phyloP scores from a whole-genome alignment of 2,888 invertebrate genomes.

The Timandra comae region DNA sequence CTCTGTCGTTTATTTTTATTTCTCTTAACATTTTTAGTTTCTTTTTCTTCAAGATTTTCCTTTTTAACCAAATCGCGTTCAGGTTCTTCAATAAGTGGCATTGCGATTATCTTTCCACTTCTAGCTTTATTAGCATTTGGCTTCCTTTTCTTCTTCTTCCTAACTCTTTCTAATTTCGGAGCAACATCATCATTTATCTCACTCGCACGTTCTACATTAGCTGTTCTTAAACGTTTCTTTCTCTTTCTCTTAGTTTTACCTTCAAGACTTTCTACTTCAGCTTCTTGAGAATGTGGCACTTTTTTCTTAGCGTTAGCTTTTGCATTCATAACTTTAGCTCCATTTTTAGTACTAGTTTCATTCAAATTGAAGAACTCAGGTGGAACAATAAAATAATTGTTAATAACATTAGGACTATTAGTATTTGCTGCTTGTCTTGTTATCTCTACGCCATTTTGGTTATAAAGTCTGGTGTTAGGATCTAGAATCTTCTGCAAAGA shows the following conservation, averaged over 20 bases:
- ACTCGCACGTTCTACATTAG: neutral
- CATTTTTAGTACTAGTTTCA: constrained; percentile 11
- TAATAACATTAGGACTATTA: constrained; percentile 29
- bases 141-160: constrained; percentile 4
- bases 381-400: constrained; percentile 40
- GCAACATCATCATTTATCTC: neutral
- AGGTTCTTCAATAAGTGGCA: neutral
- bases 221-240: constrained; percentile 1
- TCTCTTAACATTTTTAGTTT: too few relatives aligned
- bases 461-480: constrained; percentile 24
- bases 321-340: neutral
- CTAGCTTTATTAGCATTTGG: neutral
- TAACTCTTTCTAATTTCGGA: neutral
- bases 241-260: constrained; percentile 5
- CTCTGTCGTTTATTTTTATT: constrained; percentile 2
- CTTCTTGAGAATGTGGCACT: too few relatives aligned
- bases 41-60: too few relatives aligned
- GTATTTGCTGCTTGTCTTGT: constrained; percentile 14
- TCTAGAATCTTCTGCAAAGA: constrained; percentile 29
- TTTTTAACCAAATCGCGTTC: neutral
- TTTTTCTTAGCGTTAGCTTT: neutral
- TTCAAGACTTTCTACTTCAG: constrained; percentile 1
- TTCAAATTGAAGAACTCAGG: constrained; percentile 25
- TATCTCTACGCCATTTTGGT: constrained; percentile 29
- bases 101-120: neutral